Evolutionary conservation across 2,113 vertebrate species (phyloP), one percentile per base, ranked within the genome.

Genomic region (Hucho hucho): DNA sequence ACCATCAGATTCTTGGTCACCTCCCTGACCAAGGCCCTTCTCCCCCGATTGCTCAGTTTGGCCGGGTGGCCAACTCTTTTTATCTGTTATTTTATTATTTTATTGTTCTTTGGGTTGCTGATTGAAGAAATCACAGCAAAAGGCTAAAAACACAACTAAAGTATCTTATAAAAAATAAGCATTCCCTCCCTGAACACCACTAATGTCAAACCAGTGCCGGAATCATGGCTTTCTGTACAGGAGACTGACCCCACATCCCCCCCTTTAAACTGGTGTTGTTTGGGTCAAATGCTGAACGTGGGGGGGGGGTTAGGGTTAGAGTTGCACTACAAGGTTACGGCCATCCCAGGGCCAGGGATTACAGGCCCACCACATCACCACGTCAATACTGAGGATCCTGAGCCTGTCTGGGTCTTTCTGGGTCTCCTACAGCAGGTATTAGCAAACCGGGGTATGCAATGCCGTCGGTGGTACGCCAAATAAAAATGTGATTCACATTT

Each of bases 341-440:
- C 85, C 86, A 90, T 91, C 88, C 83, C 82, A 80, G 89, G 12
- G 3, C 53, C 16, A 58, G 64, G 92, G 91, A 93, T 93, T 93
- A 93, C 87, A 90, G 86, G 87, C 84, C 81, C 89, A 59, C 12
- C 37, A 37, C 37, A 9, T 9, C 37, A 37, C 37, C 26, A 81
- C 86, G 83, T 93, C 91, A 89, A 92, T 92, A 92, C 84, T 79
- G 81, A 90, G 85, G 90, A 91, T 91, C 86, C 87, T 90, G 87
- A 73, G 87, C 89, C 86, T 88, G 86, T 91, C 59, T 86, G 2
- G 47, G 47, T 16, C 47, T 88, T 85, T 91, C 64, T n/a, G 91
- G 86, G 89, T 86, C 88, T 90, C 84, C 89, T 88, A 90, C 88
- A 90, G 90, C n/a, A n/a, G n/a, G n/a, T n/a, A n/a, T n/a, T n/a